A percentile compares a stretch with the other conserved stretches of the same genome.
Conservation (phyloP, 2,888 invertebrate species). For the Lycocerus yunnanus region DNA sequence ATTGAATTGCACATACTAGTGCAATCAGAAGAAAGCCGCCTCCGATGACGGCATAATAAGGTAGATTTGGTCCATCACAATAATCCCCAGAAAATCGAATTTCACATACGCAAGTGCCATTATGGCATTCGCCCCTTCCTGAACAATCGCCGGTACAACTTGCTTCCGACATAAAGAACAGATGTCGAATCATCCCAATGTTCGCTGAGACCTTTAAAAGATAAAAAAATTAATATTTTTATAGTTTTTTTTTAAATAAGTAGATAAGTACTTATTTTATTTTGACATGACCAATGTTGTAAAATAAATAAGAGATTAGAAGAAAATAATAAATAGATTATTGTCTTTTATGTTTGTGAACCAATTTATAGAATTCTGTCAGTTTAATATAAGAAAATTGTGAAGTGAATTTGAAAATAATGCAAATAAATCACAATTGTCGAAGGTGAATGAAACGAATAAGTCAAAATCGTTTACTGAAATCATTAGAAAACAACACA, state of each 20-base stretch:
- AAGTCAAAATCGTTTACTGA: not conserved
- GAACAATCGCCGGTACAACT: conserved; percentile 80
- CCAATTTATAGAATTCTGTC: too few relatives aligned
- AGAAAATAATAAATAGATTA: not conserved
- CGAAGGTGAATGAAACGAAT: not conserved
- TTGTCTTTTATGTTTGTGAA: not conserved
- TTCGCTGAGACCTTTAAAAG: conserved; percentile 16
- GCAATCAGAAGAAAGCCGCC: conserved; percentile 83
- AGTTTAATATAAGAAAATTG: not conserved
- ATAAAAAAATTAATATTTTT: too few relatives aligned
- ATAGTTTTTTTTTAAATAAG: too few relatives aligned
- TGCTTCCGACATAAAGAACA: conserved; percentile 53
- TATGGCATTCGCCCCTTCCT: conserved; percentile 88
- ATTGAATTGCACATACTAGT: conserved; percentile 81
- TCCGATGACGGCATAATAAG: conserved; percentile 75
- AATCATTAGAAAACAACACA: not conserved
- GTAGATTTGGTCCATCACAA: conserved; percentile 81
- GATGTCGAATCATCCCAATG: conserved; percentile 51
- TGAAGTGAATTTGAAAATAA: not conserved
- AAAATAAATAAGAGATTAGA: not conserved
- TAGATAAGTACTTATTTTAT: too few relatives aligned
- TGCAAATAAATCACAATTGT: not conserved
- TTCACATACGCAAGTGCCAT: conserved; percentile 90
- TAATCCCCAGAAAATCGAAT: conserved; percentile 84
- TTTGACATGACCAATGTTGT: too few relatives aligned